phyloP scores from a whole-genome alignment of 2,113 vertebrate species.

The Cygnus atratus region DNA sequence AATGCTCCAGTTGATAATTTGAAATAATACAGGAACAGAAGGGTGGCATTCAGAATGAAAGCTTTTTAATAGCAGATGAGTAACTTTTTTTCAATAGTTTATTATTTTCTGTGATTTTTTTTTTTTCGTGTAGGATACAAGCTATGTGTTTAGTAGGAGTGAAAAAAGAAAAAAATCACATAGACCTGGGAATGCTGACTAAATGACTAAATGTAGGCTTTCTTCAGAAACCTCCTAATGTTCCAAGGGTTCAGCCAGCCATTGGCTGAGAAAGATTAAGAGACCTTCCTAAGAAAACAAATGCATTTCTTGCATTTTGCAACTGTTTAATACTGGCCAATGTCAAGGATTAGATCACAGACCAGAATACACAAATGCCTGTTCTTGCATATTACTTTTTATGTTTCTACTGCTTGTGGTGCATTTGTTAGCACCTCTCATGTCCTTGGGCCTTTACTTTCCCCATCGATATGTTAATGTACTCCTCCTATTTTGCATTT shows the following conservation, averaged over 20 bases:
- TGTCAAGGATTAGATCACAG: neutral
- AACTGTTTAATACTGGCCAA: neutral
- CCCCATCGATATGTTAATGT: neutral
- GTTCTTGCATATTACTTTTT: neutral
- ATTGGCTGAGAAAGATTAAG: neutral
- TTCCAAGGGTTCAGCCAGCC: neutral
- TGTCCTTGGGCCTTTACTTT: neutral
- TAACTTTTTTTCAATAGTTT: neutral
- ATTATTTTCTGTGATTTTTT: neutral
- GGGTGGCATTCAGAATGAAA: neutral
- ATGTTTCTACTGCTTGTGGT: neutral
- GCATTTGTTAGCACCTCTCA: neutral
- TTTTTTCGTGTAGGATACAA: neutral
- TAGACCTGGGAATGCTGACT: neutral
- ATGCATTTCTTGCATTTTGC: neutral
- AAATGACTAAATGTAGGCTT: neutral
- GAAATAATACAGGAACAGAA: neutral
- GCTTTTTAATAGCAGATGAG: neutral
- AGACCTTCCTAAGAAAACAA: neutral
- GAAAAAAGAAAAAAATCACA: neutral
- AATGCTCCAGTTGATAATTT: neutral
- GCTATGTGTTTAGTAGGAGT: neutral
- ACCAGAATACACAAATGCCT: neutral
- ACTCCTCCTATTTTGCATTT: neutral
- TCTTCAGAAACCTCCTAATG: neutral